Base-by-base conservation (phyloP, 2,113 vertebrate species). In the Emydocephalus ijimae region DNA sequence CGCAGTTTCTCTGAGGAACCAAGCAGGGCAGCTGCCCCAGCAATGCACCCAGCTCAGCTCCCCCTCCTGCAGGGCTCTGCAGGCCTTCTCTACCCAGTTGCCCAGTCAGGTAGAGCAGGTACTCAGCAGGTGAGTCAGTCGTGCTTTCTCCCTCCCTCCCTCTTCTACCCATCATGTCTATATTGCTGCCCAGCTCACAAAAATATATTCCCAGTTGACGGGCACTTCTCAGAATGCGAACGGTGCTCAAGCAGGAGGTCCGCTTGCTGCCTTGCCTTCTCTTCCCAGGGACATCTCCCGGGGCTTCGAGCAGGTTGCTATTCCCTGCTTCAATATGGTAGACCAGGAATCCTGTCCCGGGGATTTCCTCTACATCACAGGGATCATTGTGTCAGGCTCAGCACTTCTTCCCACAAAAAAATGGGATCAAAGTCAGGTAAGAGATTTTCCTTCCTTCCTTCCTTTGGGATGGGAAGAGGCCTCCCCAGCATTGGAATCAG, bases 231-330 rank as follows among this genome's bases (percentile, higher is more conserved):
- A 29, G 11, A 4, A 3, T 3, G 1, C 3, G 1, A 21, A 20
- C 0, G 1, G 21, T 0, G 5, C 26, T 48, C 89, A 52, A 15
- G n/a, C n/a, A n/a, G n/a, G n/a, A n/a, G n/a, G n/a, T n/a, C 15
- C 4, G 0, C 5, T 48, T 0, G n/a, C 9, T 24, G 20, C 10
- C 50, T 21, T 10, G 4, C 34, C 39, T 14, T 14, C 7, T 45
- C 11, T n/a, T 34, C 9, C 26, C 64, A 92, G 91, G 20, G 91
- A 92, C 91, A 89, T 92, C 69, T 92, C 91, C 26, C 87, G 87
- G 52, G 91, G 91, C 87, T 89, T 92, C 0, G 91, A 92, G 64
- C 24, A n/a, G 4, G 24, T 92, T 10, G 64, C 87, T 64, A 85
- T 92, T 20, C 91, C 91, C 34, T 92, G 91, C 87, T 26, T 92